A percentile compares a stretch with the other conserved stretches of the same genome.
These are phyloP conservation scores for Syngnathus rostellatus DNA, from an alignment of 2,797 vertebrate genomes.

Conservation along the genomic window DNA sequence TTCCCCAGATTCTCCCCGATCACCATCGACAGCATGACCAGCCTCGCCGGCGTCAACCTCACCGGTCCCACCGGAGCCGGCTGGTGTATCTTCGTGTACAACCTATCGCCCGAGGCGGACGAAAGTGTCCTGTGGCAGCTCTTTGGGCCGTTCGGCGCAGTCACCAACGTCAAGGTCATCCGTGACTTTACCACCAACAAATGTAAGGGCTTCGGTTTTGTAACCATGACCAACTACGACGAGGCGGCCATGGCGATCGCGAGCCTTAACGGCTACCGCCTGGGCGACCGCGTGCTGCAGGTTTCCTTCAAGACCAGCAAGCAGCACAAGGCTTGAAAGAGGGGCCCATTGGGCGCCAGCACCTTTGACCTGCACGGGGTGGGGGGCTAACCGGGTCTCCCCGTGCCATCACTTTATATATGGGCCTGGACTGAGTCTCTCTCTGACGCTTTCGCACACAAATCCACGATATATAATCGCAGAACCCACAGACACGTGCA, in stretches of 20 bases:
- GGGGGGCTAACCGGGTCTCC: slow-evolving; percentile 46
- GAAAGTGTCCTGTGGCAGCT: slow-evolving; percentile 98
- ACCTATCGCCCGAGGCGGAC: slow-evolving; percentile 91
- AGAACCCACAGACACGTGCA: slow-evolving; percentile 39
- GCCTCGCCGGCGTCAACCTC: slow-evolving; percentile 85
- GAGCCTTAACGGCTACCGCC: slow-evolving; percentile 92
- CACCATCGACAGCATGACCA: slow-evolving; percentile 95
- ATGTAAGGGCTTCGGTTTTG: slow-evolving; percentile 97
- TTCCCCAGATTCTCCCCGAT: slow-evolving; percentile 96
- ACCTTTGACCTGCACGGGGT: slow-evolving; percentile 61
- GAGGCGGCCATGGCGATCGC: slow-evolving; percentile 97
- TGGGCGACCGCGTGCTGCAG: slow-evolving; percentile 93
- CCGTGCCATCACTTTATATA: slow-evolving; percentile 68
- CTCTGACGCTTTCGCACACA: slow-evolving; percentile 63
- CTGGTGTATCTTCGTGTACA: slow-evolving; percentile 99
- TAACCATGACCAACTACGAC: slow-evolving; percentile 99
- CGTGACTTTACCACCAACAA: slow-evolving; percentile 98
- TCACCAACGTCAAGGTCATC: slow-evolving; percentile 97
- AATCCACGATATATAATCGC: slow-evolving; percentile 52
- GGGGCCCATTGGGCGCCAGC: slow-evolving; percentile 46
- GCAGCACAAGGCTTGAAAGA: slow-evolving; percentile 92
- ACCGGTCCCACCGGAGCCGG: slow-evolving; percentile 81
- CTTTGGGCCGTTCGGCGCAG: slow-evolving; percentile 92
- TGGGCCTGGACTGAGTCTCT: slow-evolving; percentile 78
- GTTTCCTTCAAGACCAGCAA: slow-evolving; percentile 99